Base-by-base conservation (phyloP, 2,113 vertebrate species). In the Hyperopisus bebe region DNA sequence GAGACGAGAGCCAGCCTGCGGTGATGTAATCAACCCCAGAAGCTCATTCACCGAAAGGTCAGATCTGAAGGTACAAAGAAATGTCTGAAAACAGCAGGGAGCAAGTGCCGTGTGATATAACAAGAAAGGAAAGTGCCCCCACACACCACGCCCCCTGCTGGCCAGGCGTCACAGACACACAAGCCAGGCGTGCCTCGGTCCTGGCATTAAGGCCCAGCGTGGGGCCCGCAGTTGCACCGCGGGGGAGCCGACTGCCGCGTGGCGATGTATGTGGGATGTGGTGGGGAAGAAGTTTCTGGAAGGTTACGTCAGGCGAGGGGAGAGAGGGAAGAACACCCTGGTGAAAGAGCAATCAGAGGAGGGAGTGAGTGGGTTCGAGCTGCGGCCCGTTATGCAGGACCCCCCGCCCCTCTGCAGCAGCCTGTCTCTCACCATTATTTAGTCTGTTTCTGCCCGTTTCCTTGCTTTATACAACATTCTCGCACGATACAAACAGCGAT, bases 1-100 rank as follows among this genome's bases (percentile, higher is more conserved):
- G 35, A 39, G 74, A 42, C 6, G 5, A 77, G 13, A 77, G 70
- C 70, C 31, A 17, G 31, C 70, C 85, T 53, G 85, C n/a, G 6
- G 44, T 51, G 85, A 35, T 47, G 46, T 51, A 51, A 86, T 51
- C 50, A 31, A 15, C 50, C 13, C 50, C 48, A 48, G 85, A 47
- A 53, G 85, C 50, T 55, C 50, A 17, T 53, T 53, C 48, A 86
- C 46, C 48, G 47, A 86, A 86, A 87, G 85, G 85, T 87, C 85
- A 87, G 50, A 47, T 13, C 39, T 47, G 82, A 84, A 84, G 82
- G 82, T 10, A 47, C 82, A 84, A 24, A 53, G 50, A 87, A 53
- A 87, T 31, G 4, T 87, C 85, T 87, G 85, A 53, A 53, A 87
- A 87, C 44, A 48, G 24, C 83, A 87, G 48, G 50, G 27, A 31